Base-by-base conservation (phyloP, 2,888 invertebrate species). In the Zaprionus obscuricornis region DNA sequence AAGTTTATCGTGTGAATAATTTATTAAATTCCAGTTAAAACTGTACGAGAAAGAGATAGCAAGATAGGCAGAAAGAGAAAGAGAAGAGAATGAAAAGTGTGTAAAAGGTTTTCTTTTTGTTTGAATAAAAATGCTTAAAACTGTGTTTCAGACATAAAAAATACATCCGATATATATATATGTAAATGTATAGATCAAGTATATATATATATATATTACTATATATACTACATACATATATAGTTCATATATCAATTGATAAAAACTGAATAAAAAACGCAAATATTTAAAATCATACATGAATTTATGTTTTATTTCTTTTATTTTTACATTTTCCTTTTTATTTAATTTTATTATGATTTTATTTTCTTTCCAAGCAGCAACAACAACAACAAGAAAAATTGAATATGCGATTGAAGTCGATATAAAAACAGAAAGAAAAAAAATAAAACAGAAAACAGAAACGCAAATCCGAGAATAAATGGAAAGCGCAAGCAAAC, bases 1-100 rank as follows among this genome's bases (percentile, higher is more conserved):
- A 82, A 82, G 79, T 78, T 82, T 82, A 74, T 62, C 59, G 79
- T 83, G 73, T n/a, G n/a, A 75, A 70, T 65, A 75, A 65, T 78
- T 78, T 78, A 60, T 69, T 56, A 42, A 57, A 63, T 50, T 45
- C 40, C 36, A 66, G 31, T 42, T 57, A 20, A 39, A 14, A 10
- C 16, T 10, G 24, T 33, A 5, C 27, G 17, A 31, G 27, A 31
- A 8, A 34, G 10, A 37, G 10, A 40, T n/a, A 18, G 29, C 10
- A 17, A 17, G 13, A 31, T 29, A 24, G 3, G 26, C 14, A 29
- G 13, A 27, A 1, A n/a, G 1, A 5, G 1, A 34, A 11, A 54
- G 22, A 10, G 13, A 40, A n/a, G 24, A 36, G 14, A 22, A 20
- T 27, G 24, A 37, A 37, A 40, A 51, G 37, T 31, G 2, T 11